Base-by-base conservation (phyloP, 2,797 vertebrate genomes). In the Malurus splendens region DNA sequence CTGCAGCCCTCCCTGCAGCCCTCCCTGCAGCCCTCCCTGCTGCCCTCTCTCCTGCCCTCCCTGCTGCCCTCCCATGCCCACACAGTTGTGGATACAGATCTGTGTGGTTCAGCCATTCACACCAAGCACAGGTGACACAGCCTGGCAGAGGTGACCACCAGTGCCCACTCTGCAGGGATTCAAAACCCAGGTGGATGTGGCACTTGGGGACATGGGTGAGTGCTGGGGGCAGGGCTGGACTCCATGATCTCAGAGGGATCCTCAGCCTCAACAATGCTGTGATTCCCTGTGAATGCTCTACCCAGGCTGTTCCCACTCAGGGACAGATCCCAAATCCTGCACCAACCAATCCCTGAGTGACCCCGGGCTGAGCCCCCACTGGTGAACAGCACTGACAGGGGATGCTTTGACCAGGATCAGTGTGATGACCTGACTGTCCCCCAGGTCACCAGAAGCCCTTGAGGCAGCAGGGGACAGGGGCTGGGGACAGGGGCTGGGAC, bases 81-180 rank as follows among this genome's bases (percentile, higher is more conserved):
- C 8, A 7, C 22, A 27, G 42, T 12, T 3, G n/a, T 9, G 39
- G 23, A 7, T 4, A 7, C 4, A 13, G 11, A 7, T 2, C 12
- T 14, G 2, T 2, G 1, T 0, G 23, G 75, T 54, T 28, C 47
- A 3, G 10, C 16, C 3, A 20, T 0, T 1, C 0, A 0, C 7
- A 30, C 33, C 38, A 4, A 3, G 27, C 24, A 0, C 0, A 0
- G 56, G 56, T 0, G 10, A 64, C 36, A 45, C 38, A 59, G 54
- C 48, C 32, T 39, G 27, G 6, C 32, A 17, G 25, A 3, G 19
- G 68, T 3, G 61, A 9, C 28, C 54, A 4, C 3, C 16, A 4
- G 28, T 8, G 61, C 7, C 55, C 42, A 20, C n/a, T 36, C 61
- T 24, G 54, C 36, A 60, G 42, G 67, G 33, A 15, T 2, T 23